Conservation (phyloP, 2,113 vertebrate species). For the Shinisaurus crocodilurus region DNA sequence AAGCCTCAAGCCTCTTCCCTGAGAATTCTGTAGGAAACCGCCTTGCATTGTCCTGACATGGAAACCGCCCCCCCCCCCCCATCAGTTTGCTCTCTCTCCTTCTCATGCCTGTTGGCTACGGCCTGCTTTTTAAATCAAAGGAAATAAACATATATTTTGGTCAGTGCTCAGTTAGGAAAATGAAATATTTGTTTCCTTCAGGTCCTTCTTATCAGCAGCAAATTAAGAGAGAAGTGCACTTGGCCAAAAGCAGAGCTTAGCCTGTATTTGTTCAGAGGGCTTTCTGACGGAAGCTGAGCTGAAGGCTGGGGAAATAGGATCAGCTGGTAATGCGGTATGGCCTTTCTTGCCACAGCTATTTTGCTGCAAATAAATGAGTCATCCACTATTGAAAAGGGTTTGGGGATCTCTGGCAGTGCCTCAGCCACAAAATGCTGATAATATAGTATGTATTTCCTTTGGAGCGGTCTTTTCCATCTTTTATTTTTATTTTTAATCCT, state of each 20-base stretch:
- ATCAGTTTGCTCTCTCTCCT: conserved; percentile 32
- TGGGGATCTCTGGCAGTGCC: conserved; percentile 66
- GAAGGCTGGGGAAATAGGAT: conserved; percentile 83
- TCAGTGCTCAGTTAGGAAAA: conserved; percentile 12
- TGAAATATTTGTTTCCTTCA: conserved; percentile 53
- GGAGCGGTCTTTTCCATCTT: conserved; percentile 46
- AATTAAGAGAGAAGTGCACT: conserved; percentile 51
- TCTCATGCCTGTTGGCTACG: conserved; percentile 11
- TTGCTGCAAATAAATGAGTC: conserved; percentile 76
- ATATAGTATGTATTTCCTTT: conserved; percentile 53
- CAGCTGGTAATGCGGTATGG: conserved; percentile 88
- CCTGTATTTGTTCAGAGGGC: conserved; percentile 44
- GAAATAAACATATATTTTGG: background rate
- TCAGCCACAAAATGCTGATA: conserved; percentile 61
- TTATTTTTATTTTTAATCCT: conserved; percentile 54
- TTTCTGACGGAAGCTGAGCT: conserved; percentile 53
- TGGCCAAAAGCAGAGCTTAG: conserved; percentile 43
- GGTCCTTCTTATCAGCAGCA: conserved; percentile 41
- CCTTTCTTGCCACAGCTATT: conserved; percentile 74
- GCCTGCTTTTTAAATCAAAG: background rate
- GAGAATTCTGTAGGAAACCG: conserved; percentile 83
- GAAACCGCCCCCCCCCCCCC: conserved; percentile 50
- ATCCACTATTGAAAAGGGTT: conserved; percentile 61
- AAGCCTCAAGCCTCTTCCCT: conserved; percentile 85
- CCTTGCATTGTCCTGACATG: conserved; percentile 50